phyloP scores from a whole-genome alignment of 2,113 vertebrate species.

The Ciconia stormi region DNA sequence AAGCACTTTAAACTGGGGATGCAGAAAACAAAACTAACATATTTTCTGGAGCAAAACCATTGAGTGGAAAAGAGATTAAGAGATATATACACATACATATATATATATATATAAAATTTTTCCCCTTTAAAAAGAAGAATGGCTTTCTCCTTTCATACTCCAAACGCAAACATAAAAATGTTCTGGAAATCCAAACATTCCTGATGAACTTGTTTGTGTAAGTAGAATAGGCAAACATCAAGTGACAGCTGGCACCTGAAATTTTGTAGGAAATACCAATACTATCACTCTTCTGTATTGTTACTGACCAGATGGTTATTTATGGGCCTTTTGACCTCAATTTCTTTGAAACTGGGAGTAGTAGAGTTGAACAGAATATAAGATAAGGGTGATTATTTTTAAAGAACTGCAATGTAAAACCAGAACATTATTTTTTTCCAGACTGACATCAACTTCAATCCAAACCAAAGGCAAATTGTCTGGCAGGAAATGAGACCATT shows the following conservation, averaged over 20 bases:
- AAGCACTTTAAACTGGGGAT: background rate
- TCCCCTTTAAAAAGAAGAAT: background rate
- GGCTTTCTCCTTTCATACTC: background rate
- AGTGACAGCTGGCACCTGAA: constrained; percentile 29
- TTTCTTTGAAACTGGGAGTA: constrained; percentile 6
- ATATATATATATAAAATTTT: background rate
- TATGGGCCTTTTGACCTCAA: constrained; percentile 25
- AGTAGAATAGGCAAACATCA: background rate
- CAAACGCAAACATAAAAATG: background rate
- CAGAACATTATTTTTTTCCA: constrained; percentile 1
- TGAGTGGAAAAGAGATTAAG: background rate
- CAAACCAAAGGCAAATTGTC: constrained; percentile 33
- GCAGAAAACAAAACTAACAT: background rate
- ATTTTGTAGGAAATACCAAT: constrained; percentile 34
- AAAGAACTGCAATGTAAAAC: constrained; percentile 27
- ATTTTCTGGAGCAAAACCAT: background rate
- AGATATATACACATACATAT: too few species aligned
- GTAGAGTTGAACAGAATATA: background rate
- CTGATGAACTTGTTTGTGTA: background rate
- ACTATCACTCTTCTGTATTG: background rate
- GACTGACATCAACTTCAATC: background rate
- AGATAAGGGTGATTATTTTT: constrained; percentile 30
- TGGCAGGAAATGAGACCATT: constrained; percentile 31
- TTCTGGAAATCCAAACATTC: background rate
- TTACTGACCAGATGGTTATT: constrained; percentile 52